Evolutionary conservation across 1,140 invertebrate genomes (phyloP), one percentile per base, ranked within the genome.

Genomic region (Trypoxylus dichotomus): DNA sequence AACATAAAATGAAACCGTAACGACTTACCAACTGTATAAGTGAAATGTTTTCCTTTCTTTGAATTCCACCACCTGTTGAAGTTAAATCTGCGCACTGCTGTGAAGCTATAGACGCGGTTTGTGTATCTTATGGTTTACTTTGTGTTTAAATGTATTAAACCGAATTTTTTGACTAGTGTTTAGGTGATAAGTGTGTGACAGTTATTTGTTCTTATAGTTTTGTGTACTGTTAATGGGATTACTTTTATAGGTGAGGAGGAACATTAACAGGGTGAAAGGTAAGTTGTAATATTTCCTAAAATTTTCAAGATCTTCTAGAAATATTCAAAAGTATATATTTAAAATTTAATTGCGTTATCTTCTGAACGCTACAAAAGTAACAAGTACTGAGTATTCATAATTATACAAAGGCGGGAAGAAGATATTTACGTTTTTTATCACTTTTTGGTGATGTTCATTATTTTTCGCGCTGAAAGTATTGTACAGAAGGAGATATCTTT

Each of bases 181-280:
- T 71, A 19, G 68, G 29, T 74, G 29, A 41, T 74, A n/a, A 74
- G 37, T 74, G 72, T 19, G 27, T 74, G 72, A 74, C 72, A 74
- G 32, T 41, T 25, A 43, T 71, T 27, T 71, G 29, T 71, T 71
- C 7, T 19, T 54, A 0, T 41, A 42, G 27, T 74, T 74, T 21
- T 43, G 41, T 42, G 8, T 74, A 24, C 11, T 74, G 29, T 74
- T 37, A 37, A 74, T 74, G 72, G 72, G 72, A 74, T 74, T 74
- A 74, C 72, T 74, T 37, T 68, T 27, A 68, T 68, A 68, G 27
- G 11, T 29, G 72, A 19, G 37, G 19, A 74, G 27, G 5, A 74
- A 68, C 72, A 74, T 2, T 37, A 74, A 41, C 72, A 74, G 72
- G 72, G 72, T 74, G 72, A 74, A 74, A 74, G 72, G 72, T 74